Conservation (phyloP, 2,888 invertebrate species). For the Drosophila diplacantha region DNA sequence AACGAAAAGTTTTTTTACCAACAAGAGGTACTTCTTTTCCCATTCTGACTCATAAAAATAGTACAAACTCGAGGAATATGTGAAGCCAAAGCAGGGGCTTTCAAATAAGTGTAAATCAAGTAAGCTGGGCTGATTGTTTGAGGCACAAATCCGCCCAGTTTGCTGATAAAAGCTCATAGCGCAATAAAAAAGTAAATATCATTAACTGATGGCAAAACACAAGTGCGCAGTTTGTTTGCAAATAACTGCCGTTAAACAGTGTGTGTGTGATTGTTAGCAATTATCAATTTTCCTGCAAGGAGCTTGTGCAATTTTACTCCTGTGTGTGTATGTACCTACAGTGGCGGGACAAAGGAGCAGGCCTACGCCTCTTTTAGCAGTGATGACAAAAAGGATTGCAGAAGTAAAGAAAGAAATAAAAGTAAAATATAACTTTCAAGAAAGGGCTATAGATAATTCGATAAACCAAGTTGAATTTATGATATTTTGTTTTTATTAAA, state of each 20-base stretch:
- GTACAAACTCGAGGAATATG: not conserved
- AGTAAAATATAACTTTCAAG: not conserved
- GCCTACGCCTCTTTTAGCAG: not conserved
- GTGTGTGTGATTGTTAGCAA: not conserved
- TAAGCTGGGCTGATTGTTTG: not conserved
- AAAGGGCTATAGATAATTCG: not conserved
- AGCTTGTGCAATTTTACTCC: conserved; percentile 14
- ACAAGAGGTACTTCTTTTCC: conserved; percentile 26
- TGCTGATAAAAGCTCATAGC: conserved; percentile 54
- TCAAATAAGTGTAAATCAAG: not conserved
- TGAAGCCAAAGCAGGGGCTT: not conserved
- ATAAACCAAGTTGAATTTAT: not conserved
- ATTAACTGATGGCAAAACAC: conserved; percentile 31
- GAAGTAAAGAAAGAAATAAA: not conserved
- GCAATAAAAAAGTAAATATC: conserved; percentile 64
- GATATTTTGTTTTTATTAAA: not conserved
- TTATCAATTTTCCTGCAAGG: conserved; percentile 1
- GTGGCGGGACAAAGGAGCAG: conserved; percentile 27
- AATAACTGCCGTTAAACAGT: conserved; percentile 2
- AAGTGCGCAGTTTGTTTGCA: conserved; percentile 61
- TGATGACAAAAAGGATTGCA: not conserved
- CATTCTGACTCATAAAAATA: conserved; percentile 7
- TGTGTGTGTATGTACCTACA: conserved; percentile 40
- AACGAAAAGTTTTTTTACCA: conserved; percentile 27
- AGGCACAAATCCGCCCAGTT: conserved; percentile 16